Evolutionary conservation across 2,797 vertebrate genomes (phyloP), one percentile per base, ranked within the genome.

Genomic region (Hemibagrus guttatus): DNA sequence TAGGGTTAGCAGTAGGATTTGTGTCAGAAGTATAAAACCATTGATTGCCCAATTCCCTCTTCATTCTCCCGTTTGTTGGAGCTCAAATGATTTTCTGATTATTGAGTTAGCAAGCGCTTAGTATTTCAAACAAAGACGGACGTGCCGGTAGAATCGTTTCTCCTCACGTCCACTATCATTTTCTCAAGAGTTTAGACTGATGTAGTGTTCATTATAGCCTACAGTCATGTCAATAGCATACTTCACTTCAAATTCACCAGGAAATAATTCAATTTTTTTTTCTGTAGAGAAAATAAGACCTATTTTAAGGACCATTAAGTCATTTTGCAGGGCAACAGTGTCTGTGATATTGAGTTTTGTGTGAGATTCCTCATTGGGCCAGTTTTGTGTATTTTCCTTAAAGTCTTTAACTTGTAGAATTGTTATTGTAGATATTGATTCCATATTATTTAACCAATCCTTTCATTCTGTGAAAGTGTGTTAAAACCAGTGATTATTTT

Each of bases 1-100:
- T 39, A 11, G 82, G 21, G 21, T 28, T 71, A 16, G 63, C 12
- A 78, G 52, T 21, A 28, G 39, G 23, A 63, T 84, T 84, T 46
- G 58, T 63, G 78, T 80, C 56, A 39, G 56, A 39, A 26, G 9
- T 56, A 21, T 79, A 35, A 78, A 80, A 54, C 5, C 42, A 59
- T n/a, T 21, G 58, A 39, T 56, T 28, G 26, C 69, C 17, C 71
- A 42, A 64, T 19, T 31, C 16, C 58, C 49, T 31, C 12, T 23
- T 9, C 64, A 26, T 78, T 66, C 42, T 63, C 11, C 35, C 63
- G 39, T 64, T 68, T 78, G 61, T 28, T 28, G 12, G 54, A 79
- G 49, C 69, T 87, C 31, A 79, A 79, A 80, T 61, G 6, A 17
- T 80, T 80, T 80, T 80, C 35, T 46, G 56, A 80, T 79, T 59